Conservation (phyloP, 1,140 invertebrate species). For the Piezodorus guildinii region DNA sequence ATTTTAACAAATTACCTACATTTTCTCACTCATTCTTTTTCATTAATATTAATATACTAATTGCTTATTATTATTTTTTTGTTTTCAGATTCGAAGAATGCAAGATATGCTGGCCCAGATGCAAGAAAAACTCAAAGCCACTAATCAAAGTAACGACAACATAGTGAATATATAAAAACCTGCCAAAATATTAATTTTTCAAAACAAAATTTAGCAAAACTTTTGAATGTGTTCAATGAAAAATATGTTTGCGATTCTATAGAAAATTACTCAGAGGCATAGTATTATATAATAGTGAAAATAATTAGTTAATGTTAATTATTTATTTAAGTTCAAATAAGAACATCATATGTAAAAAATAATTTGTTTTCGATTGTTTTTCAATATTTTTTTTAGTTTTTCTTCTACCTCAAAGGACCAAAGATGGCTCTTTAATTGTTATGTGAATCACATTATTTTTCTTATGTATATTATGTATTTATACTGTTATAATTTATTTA, state of each 20-base stretch:
- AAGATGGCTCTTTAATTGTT: neutral
- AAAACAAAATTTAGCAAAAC: neutral
- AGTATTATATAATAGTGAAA: neutral
- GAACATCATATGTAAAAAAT: neutral
- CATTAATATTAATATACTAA: too few relatives aligned
- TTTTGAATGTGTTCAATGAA: neutral
- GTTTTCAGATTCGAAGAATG: slow-evolving; percentile 75
- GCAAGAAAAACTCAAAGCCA: slow-evolving; percentile 87
- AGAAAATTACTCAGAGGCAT: neutral
- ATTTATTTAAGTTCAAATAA: too few relatives aligned
- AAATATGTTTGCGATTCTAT: neutral
- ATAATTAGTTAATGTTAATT: neutral
- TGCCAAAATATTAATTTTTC: neutral
- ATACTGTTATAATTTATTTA: neutral
- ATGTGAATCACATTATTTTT: neutral
- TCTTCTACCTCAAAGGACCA: slow-evolving; percentile 9
- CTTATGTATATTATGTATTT: neutral
- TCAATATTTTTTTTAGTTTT: slow-evolving; percentile 3
- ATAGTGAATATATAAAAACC: slow-evolving; percentile 15
- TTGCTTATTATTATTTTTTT: slow-evolving; percentile 22
- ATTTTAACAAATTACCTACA: too few relatives aligned
- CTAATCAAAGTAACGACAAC: slow-evolving; percentile 40
- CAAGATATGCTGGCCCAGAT: slow-evolving; percentile 93
- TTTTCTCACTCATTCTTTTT: too few relatives aligned
- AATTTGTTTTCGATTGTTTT: neutral